Evolutionary conservation across 2,888 invertebrate genomes (phyloP), one percentile per base, ranked within the genome.

Genomic region (Drosophila merina): DNA sequence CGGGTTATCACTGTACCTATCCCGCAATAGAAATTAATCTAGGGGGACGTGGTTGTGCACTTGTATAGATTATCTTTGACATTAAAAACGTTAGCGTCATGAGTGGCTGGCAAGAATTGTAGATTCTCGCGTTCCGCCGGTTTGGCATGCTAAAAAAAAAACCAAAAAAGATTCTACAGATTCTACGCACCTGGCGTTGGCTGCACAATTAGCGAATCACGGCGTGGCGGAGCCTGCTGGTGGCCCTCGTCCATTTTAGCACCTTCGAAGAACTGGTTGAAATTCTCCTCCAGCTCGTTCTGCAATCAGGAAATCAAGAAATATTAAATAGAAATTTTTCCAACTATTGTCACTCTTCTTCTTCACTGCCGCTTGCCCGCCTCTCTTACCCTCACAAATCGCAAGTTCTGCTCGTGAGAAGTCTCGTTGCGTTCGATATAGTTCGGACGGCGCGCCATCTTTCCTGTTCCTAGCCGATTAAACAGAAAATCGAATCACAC

Each of bases 151-250:
- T 36, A 12, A 36, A 36, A 12, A 36, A 12, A n/a, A 33, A 33
- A 20, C 20, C 20, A n/a, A 36, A n/a, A n/a, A 36, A 36, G n/a
- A 2, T 12, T 36, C 5, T n/a, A 0, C n/a, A 42, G 14, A 10
- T 26, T 14, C 9, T 49, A 76, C 80, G 92, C 93, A 95, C 96
- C 96, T 90, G 95, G 94, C 69, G 89, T 92, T 40, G 96, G 96
- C 89, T 94, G 94, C 2, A 95, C 93, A 62, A 94, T 91, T 88
- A 94, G 94, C 2, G 93, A 94, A 28, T 95, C 94, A 38, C 90
- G 87, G 55, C 89, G 90, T 26, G 89, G 88, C 0, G 74, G 47
- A 48, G 36, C 36, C 36, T 68, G 70, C 45, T 51, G 71, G 44
- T 58, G 69, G 5, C 56, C 49, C n/a, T 31, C 52, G 0, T 54